Evolutionary conservation across 2,797 vertebrate genomes (phyloP).

Genomic region (Takifugu ocellatus): DNA sequence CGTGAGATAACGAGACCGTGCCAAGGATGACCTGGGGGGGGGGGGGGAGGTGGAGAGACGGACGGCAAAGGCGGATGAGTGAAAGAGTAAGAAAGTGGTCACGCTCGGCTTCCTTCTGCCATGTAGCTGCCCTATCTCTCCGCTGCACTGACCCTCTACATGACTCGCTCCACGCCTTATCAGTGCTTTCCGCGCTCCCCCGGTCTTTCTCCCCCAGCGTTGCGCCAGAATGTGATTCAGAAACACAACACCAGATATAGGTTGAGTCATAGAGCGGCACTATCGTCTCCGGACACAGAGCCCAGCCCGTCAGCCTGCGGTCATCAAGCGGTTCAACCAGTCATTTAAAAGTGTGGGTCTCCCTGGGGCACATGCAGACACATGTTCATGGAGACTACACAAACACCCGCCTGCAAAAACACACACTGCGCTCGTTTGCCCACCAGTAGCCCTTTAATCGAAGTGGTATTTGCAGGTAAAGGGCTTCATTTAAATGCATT

Average conservation of each 20-base stretch:
- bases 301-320: constrained; percentile 35
- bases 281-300: constrained; percentile 61
- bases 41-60: constrained; percentile 37
- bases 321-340: constrained; percentile 50
- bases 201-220: constrained; percentile 32
- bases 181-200: constrained; percentile 41
- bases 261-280: constrained; percentile 61
- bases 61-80: constrained; percentile 38
- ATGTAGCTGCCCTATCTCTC: constrained; percentile 63
- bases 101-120: constrained; percentile 55
- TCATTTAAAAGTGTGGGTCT: constrained; percentile 38
- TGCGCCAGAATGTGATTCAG: constrained; percentile 18
- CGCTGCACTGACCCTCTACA: constrained; percentile 63
- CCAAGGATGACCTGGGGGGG: constrained; percentile 53
- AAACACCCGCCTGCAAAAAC: constrained; percentile 8
- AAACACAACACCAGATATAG: constrained; percentile 47
- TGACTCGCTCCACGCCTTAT: constrained; percentile 55
- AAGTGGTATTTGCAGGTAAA: constrained; percentile 56
- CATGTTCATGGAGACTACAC: constrained; percentile 17
- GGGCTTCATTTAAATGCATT: constrained; percentile 64
- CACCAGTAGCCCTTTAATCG: constrained; percentile 48
- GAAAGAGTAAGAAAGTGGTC: constrained; percentile 56
- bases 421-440: constrained; percentile 25
- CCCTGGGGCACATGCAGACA: constrained; percentile 26
- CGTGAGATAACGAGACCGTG: constrained; percentile 50